Percentiles rank a stretch among this genome's conserved stretches.
These are phyloP conservation scores for Ibycter americanus DNA, from an alignment of 2,797 vertebrate genomes.

Conservation along the genomic window DNA sequence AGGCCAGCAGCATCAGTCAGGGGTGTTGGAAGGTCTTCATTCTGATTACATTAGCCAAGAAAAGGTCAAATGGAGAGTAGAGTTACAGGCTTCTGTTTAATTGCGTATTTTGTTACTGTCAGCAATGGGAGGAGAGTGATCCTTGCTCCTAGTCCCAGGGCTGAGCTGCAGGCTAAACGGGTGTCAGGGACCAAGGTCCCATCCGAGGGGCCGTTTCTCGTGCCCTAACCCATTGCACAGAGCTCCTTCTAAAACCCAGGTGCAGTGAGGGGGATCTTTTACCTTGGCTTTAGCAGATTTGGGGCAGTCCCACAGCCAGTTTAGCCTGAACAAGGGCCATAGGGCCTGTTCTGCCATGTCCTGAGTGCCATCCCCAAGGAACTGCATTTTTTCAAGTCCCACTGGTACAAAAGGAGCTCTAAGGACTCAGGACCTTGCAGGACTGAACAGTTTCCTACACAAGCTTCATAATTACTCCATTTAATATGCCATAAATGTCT, in stretches of 20 bases:
- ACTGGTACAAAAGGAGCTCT: background rate
- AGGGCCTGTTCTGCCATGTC: background rate
- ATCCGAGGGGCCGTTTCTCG: background rate
- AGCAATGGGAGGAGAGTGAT: background rate
- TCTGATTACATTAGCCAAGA: constrained; percentile 20
- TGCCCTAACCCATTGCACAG: background rate
- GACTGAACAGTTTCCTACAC: background rate
- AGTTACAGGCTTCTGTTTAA: constrained; percentile 17
- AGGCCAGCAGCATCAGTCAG: constrained; percentile 15
- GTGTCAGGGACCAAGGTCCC: background rate
- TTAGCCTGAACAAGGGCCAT: background rate
- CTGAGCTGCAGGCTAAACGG: background rate
- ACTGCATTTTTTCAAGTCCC: background rate
- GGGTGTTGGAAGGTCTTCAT: background rate
- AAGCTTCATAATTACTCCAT: background rate
- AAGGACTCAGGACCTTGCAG: background rate
- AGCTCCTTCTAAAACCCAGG: background rate
- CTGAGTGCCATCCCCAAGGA: background rate
- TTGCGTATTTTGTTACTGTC: constrained; percentile 16
- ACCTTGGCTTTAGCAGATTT: background rate
- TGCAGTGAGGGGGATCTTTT: background rate
- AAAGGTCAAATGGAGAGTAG: constrained; percentile 42
- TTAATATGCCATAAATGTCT: background rate
- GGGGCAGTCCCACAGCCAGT: background rate
- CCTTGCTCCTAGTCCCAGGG: background rate